Evolutionary conservation across 2,888 invertebrate genomes (phyloP), one percentile per base, ranked within the genome.

Genomic region (Carterocephalus palaemon): DNA sequence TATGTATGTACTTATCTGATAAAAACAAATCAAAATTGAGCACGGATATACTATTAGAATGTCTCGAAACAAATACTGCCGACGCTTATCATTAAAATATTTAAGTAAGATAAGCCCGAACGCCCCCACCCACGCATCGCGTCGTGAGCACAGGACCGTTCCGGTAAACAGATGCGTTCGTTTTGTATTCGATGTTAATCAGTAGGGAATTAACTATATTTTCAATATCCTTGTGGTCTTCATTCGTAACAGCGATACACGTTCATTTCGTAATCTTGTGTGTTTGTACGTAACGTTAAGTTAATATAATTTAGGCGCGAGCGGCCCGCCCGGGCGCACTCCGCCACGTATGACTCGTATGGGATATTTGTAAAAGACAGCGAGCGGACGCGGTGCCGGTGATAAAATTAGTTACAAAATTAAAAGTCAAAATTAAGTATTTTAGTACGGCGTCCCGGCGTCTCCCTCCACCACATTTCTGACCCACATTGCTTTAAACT

Each of bases 181-280:
- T 81, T 79, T 81, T 82, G 69, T 83, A 82, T 73, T 72, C 65
- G 61, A 70, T 64, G 57, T 59, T 66, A 72, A 67, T 64, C 65
- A 56, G 52, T 62, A 60, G 62, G 62, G 64, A 57, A 52, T 65
- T 61, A 67, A 66, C 60, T 67, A 69, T 76, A 70, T 76, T 76
- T 79, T 75, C 64, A 76, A 84, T 80, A 84, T 86, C 86, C 86
- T 80, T 86, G 86, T 86, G 86, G 86, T 86, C 85, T 86, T 82
- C 70, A 82, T 79, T 78, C 70, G 73, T 74, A 78, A 80, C 83
- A 80, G 80, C 80, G 80, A 80, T 79, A 78, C 77, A 78, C 72
- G 75, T 81, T 81, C 70, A 66, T 70, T 80, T 77, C 55, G 61
- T 71, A 70, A 65, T 68, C 61, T 65, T 68, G 69, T 70, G 65